Conservation (phyloP, 2,113 vertebrate genomes). For the Atherinomorus stipes region DNA sequence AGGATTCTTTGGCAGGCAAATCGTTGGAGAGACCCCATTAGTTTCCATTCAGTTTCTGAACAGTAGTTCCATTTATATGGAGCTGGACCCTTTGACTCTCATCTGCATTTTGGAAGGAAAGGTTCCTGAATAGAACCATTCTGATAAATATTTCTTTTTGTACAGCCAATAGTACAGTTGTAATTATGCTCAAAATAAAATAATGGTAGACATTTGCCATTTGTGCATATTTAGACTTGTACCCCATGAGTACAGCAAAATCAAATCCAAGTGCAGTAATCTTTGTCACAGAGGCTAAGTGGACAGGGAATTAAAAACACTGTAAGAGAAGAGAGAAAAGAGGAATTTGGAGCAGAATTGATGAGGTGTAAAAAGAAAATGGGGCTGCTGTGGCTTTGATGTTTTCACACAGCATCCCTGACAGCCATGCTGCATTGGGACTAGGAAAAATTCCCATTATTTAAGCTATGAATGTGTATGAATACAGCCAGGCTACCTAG, state of each 20-base stretch:
- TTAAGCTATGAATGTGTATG: slow-evolving; percentile 50
- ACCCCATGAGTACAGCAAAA: slow-evolving; percentile 31
- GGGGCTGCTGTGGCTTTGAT: slow-evolving; percentile 70
- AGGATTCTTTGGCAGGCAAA: background rate
- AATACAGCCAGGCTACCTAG: slow-evolving; percentile 19
- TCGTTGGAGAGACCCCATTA: no score
- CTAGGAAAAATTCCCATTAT: slow-evolving; percentile 50
- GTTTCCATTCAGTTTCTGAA: background rate
- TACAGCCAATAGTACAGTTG: no score
- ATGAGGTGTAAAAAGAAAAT: slow-evolving; percentile 73
- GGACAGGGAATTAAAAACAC: slow-evolving; percentile 53
- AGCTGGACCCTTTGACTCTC: no score
- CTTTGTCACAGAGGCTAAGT: slow-evolving; percentile 57
- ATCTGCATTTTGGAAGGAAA: no score
- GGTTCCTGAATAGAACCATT: background rate
- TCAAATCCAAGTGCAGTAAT: slow-evolving; percentile 52
- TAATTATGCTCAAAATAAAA: background rate
- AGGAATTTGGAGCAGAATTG: slow-evolving; percentile 70
- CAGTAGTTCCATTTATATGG: no score
- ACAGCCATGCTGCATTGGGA: slow-evolving; percentile 62
- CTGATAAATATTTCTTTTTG: background rate
- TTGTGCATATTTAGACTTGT: slow-evolving; percentile 16
- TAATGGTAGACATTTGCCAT: background rate
- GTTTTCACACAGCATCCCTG: slow-evolving; percentile 62
- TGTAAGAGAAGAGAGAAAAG: slow-evolving; percentile 42